phyloP scores from a whole-genome alignment of 2,113 vertebrate species.

The Cercocebus atys region DNA sequence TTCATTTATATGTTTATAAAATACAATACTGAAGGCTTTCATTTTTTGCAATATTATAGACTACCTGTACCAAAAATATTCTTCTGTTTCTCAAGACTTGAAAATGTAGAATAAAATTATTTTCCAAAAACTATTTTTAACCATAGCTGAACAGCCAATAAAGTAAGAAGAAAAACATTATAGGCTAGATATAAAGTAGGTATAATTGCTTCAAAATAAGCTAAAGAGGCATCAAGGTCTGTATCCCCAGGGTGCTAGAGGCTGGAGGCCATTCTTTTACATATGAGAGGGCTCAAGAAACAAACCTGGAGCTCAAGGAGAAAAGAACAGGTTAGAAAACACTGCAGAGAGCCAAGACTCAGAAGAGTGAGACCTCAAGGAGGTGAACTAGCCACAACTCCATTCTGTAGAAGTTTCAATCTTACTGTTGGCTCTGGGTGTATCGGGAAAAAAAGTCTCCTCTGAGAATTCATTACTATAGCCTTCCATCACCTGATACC shows the following conservation, averaged over 20 bases:
- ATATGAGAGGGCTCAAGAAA: background rate
- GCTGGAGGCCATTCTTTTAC: background rate
- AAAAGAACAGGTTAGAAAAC: background rate
- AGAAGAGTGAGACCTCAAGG: background rate
- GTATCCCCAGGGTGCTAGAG: background rate
- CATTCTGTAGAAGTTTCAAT: background rate
- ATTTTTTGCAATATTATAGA: background rate
- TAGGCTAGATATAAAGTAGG: background rate
- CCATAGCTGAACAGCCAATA: background rate
- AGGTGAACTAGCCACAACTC: background rate
- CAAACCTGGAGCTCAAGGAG: background rate
- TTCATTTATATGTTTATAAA: background rate
- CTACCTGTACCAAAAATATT: background rate
- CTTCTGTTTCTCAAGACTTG: background rate
- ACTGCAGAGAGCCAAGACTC: accelerated
- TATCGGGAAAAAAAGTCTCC: background rate
- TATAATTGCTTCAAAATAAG: background rate
- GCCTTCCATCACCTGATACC: background rate
- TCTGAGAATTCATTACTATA: background rate
- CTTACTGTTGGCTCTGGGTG: background rate
- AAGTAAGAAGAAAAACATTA: background rate
- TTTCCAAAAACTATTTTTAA: background rate
- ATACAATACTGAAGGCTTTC: background rate
- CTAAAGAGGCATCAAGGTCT: background rate
- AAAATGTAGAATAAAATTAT: background rate